These are phyloP conservation scores for Hirundichthys speculiger DNA, from an alignment of 2,113 vertebrate species.

Conservation along the genomic window DNA sequence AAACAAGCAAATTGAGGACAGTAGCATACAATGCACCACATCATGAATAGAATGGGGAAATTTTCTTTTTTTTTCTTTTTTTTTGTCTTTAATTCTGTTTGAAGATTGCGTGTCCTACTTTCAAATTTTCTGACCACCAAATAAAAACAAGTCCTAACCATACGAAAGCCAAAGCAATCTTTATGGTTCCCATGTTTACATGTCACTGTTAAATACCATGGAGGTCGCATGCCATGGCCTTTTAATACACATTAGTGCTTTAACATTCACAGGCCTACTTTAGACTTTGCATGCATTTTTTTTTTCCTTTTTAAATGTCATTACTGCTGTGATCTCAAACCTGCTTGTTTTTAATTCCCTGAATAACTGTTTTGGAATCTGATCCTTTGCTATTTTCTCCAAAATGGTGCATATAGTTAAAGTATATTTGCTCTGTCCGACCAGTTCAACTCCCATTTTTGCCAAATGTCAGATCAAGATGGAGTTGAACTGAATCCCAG, in stretches of 20 bases:
- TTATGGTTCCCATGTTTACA: slow-evolving; percentile 63
- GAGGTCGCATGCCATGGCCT: slow-evolving; percentile 74
- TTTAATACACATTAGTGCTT: slow-evolving; percentile 72
- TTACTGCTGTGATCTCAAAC: slow-evolving; percentile 50
- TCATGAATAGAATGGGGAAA: slow-evolving; percentile 1
- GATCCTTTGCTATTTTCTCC: slow-evolving; percentile 51
- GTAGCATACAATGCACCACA: slow-evolving; percentile 26
- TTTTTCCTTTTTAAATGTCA: slow-evolving; percentile 31
- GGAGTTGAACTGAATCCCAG: slow-evolving; percentile 66
- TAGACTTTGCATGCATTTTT: slow-evolving; percentile 71
- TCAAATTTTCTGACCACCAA: slow-evolving; percentile 9
- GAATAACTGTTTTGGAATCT: slow-evolving; percentile 46
- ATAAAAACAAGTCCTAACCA: slow-evolving; percentile 12
- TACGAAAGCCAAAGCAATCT: slow-evolving; percentile 64
- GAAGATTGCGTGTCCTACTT: background rate
- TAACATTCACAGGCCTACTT: slow-evolving; percentile 68
- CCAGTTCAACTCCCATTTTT: slow-evolving; percentile 63
- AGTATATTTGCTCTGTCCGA: slow-evolving; percentile 68
- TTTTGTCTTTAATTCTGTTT: background rate
- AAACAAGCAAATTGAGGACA: slow-evolving; percentile 14
- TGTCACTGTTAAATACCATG: slow-evolving; percentile 74
- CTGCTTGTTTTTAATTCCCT: slow-evolving; percentile 58
- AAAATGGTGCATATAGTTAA: slow-evolving; percentile 62
- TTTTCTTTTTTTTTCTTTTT: slow-evolving; percentile 7
- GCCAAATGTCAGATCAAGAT: slow-evolving; percentile 74